phyloP scores from a whole-genome alignment of 1,140 invertebrate genomes.

The Ips nitidus region DNA sequence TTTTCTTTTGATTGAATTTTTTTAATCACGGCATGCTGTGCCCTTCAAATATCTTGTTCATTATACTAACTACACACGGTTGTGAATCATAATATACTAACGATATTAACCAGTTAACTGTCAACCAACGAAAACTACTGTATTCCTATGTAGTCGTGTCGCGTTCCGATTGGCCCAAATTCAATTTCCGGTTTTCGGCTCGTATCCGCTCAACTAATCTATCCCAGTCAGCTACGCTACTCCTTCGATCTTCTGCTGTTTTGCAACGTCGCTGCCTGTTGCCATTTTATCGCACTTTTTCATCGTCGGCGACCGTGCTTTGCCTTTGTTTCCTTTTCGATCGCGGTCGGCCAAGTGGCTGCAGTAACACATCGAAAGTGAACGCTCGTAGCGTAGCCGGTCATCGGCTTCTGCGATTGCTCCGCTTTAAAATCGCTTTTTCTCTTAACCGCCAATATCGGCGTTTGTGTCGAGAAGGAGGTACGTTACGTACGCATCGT shows the following conservation, averaged over 20 bases:
- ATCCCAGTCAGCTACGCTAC: background rate
- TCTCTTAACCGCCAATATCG: background rate
- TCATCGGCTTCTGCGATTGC: conserved; percentile 25
- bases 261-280: background rate
- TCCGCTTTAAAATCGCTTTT: conserved; percentile 2
- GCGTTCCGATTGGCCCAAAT: too few relatives aligned
- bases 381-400: conserved; percentile 16
- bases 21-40: too few relatives aligned
- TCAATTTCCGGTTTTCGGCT: too few relatives aligned
- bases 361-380: conserved; percentile 22
- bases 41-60: too few relatives aligned
- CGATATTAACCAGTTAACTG: too few relatives aligned
- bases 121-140: too few relatives aligned
- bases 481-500: too few relatives aligned
- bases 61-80: too few relatives aligned
- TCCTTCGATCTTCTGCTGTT: background rate
- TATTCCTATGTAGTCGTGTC: too few relatives aligned
- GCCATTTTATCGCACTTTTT: conserved; percentile 1
- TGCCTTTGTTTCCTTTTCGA: conserved; percentile 18
- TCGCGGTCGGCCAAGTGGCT: conserved; percentile 14
- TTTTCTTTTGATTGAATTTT: too few relatives aligned
- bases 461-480: background rate
- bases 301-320: conserved; percentile 2
- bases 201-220: background rate
- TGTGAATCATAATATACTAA: too few relatives aligned